Evolutionary conservation across 2,797 vertebrate genomes (phyloP).

Genomic region (Sandelia bainsii): DNA sequence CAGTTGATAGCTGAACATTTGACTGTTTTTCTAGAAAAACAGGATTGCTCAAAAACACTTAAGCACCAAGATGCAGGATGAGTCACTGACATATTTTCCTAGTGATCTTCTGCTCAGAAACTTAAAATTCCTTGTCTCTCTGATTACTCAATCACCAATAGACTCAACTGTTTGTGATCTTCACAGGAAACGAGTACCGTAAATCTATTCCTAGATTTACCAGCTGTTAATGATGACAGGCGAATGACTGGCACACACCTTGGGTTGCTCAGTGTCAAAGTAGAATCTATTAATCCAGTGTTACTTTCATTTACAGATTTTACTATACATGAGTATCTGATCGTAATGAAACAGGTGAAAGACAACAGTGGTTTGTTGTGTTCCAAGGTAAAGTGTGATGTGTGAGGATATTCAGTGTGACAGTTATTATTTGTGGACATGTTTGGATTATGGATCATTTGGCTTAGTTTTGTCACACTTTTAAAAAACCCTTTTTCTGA

Average conservation of each 20-base stretch:
- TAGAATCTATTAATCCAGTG: background rate
- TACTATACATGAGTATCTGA: background rate
- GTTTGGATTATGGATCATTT: background rate
- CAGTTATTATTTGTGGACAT: background rate
- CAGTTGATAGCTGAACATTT: background rate
- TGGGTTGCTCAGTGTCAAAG: background rate
- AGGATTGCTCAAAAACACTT: background rate
- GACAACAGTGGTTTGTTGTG: background rate
- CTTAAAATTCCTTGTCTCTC: background rate
- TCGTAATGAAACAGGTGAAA: background rate
- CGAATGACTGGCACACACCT: background rate
- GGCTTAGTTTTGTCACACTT: background rate
- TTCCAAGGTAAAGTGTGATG: background rate
- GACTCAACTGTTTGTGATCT: background rate
- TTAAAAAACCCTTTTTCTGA: background rate
- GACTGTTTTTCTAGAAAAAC: background rate
- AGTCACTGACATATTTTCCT: slow-evolving; percentile 12
- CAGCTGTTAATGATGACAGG: background rate
- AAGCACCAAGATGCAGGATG: background rate
- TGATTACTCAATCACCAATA: background rate
- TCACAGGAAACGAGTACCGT: background rate
- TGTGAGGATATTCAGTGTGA: background rate
- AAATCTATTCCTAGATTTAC: background rate
- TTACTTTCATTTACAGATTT: background rate
- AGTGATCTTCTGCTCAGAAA: background rate